Evolutionary conservation across 2,113 vertebrate genomes (phyloP).

Genomic region (Lipophrys pholis): DNA sequence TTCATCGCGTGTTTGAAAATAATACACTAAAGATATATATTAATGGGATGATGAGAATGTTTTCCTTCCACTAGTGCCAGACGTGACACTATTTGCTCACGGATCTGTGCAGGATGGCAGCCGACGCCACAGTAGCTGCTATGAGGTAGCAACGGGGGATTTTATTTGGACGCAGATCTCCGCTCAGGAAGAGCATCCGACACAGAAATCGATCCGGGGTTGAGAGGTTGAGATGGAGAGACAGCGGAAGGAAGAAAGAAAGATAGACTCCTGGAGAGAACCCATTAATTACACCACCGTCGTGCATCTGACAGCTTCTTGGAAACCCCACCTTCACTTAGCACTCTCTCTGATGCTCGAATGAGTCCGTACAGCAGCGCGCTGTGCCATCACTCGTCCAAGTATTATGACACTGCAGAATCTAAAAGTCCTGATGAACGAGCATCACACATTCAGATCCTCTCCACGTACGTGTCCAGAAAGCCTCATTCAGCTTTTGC

Average conservation of each 20-base stretch:
- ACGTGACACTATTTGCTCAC: not conserved
- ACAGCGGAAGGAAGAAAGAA: not conserved
- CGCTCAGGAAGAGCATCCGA: conserved; percentile 34
- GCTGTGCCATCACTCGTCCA: not conserved
- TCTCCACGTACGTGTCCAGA: not conserved
- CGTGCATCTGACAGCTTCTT: conserved; percentile 38
- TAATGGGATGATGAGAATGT: no score
- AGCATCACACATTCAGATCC: not conserved
- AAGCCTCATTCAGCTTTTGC: conserved; percentile 44
- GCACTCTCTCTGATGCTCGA: conserved; percentile 6
- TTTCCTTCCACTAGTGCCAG: not conserved
- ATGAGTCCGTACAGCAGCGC: not conserved
- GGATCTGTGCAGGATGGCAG: not conserved
- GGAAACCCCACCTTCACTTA: conserved; percentile 5
- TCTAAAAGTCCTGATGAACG: conserved; percentile 31
- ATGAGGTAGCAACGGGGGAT: not conserved
- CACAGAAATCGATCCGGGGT: conserved; percentile 46
- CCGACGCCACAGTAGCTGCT: not conserved
- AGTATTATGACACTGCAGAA: conserved; percentile 4
- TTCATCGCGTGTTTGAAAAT: no score
- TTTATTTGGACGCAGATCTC: conserved; percentile 18
- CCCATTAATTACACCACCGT: conserved; percentile 21
- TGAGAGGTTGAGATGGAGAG: conserved; percentile 7
- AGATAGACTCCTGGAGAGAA: conserved; percentile 14
- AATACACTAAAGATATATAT: no score